Conservation (phyloP, 2,113 vertebrate species). For the Mus pahari region DNA sequence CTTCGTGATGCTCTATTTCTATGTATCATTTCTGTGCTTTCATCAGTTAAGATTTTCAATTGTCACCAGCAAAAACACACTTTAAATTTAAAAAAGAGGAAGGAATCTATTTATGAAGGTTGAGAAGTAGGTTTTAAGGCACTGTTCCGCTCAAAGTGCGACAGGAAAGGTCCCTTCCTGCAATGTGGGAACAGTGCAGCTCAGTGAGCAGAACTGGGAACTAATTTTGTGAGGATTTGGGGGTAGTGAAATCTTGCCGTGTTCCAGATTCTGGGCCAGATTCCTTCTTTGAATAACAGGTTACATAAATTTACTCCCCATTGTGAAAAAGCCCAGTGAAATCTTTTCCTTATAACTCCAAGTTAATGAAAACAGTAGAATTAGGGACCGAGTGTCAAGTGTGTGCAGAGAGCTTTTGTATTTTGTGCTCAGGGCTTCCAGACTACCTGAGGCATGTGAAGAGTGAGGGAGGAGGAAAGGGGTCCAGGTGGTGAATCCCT, state of each 20-base stretch:
- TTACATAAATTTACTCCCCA: constrained; percentile 54
- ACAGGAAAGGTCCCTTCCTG: constrained; percentile 16
- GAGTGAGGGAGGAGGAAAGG: background rate
- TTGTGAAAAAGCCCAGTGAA: constrained; percentile 37
- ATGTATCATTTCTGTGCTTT: constrained; percentile 25
- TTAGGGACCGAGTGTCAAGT: constrained; percentile 39
- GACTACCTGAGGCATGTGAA: background rate
- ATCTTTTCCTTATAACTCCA: constrained; percentile 15
- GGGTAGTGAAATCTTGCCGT: background rate
- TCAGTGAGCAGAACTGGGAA: constrained; percentile 25
- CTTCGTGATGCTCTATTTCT: background rate
- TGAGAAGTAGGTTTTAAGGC: constrained; percentile 48
- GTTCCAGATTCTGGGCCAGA: constrained; percentile 47
- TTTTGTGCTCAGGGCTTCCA: constrained; percentile 44
- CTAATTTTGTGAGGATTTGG: constrained; percentile 35
- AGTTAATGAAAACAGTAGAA: constrained; percentile 58
- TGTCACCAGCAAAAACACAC: background rate
- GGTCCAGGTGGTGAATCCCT: background rate
- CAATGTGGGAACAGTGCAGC: background rate
- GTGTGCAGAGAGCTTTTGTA: constrained; percentile 20
- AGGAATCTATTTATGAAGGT: constrained; percentile 38
- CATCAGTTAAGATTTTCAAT: constrained; percentile 9
- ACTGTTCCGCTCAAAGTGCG: constrained; percentile 42
- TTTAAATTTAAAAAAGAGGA: background rate
- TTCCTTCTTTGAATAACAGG: constrained; percentile 49